Evolutionary conservation across 2,888 invertebrate genomes (phyloP).

Genomic region (Gerris lacustris): DNA sequence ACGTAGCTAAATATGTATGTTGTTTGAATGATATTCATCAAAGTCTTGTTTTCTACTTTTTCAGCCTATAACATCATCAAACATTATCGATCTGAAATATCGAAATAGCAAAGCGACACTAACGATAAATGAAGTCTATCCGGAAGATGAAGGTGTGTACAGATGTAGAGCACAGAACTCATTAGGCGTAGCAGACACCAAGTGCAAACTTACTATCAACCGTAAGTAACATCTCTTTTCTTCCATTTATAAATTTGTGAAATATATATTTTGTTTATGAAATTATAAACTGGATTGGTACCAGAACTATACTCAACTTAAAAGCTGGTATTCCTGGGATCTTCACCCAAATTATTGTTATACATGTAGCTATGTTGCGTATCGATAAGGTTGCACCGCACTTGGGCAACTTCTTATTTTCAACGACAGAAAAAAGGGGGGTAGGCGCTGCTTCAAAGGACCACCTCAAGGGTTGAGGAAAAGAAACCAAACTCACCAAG

Average conservation of each 20-base stretch:
- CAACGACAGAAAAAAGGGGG: no score
- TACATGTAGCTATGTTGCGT: no score
- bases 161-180: constrained; percentile 84
- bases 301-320: background rate
- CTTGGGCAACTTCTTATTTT: no score
- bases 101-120: constrained; percentile 78
- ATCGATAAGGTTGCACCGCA: no score
- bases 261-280: background rate
- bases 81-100: constrained; percentile 83
- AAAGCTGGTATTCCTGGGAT: background rate
- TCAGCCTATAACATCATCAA: constrained; percentile 53
- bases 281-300: no score
- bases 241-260: background rate
- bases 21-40: background rate
- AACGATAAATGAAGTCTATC: constrained; percentile 84
- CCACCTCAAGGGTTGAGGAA: no score
- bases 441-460: no score
- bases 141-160: constrained; percentile 87
- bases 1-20: constrained; percentile 5
- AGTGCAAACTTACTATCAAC: constrained; percentile 70
- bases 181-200: constrained; percentile 71
- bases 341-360: background rate
- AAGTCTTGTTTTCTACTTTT: constrained; percentile 16
- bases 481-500: no score
- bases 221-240: constrained; percentile 45